Evolutionary conservation across 2,888 invertebrate genomes (phyloP).

Genomic region (Cotesia congregata): DNA sequence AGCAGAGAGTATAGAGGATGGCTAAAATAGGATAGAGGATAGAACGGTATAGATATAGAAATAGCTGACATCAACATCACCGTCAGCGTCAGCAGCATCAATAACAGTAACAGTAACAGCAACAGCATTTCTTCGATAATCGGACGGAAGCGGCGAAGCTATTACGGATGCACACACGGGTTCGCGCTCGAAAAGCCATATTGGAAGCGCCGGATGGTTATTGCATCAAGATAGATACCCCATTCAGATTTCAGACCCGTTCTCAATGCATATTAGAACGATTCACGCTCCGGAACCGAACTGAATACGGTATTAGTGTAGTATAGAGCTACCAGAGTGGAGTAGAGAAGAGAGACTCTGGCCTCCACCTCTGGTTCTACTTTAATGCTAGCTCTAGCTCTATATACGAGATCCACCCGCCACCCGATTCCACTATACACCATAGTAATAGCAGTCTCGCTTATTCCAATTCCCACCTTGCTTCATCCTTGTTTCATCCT

Average conservation of each 20-base stretch:
- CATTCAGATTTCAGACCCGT: slow-evolving; percentile 52
- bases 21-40: too few relatives aligned
- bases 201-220: slow-evolving; percentile 53
- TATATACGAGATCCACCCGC: neutral
- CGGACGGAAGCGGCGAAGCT: slow-evolving; percentile 37
- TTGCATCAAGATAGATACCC: slow-evolving; percentile 55
- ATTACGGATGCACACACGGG: slow-evolving; percentile 38
- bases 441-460: neutral
- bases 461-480: slow-evolving; percentile 11
- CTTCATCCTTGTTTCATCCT: slow-evolving; percentile 9
- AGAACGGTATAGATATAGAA: too few relatives aligned
- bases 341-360: neutral
- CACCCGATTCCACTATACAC: neutral
- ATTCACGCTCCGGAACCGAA: slow-evolving; percentile 57
- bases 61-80: too few relatives aligned
- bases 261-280: slow-evolving; percentile 60
- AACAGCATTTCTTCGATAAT: slow-evolving; percentile 35
- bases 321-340: slow-evolving; percentile 7
- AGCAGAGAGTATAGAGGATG: neutral
- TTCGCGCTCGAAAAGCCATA: slow-evolving; percentile 41
- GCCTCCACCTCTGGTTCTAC: neutral
- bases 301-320: slow-evolving; percentile 59
- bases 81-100: neutral
- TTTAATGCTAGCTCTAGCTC: neutral
- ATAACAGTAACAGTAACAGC: slow-evolving; percentile 6